Evolutionary conservation across 2,797 vertebrate genomes (phyloP).

Genomic region (Lagocephalus sceleratus): DNA sequence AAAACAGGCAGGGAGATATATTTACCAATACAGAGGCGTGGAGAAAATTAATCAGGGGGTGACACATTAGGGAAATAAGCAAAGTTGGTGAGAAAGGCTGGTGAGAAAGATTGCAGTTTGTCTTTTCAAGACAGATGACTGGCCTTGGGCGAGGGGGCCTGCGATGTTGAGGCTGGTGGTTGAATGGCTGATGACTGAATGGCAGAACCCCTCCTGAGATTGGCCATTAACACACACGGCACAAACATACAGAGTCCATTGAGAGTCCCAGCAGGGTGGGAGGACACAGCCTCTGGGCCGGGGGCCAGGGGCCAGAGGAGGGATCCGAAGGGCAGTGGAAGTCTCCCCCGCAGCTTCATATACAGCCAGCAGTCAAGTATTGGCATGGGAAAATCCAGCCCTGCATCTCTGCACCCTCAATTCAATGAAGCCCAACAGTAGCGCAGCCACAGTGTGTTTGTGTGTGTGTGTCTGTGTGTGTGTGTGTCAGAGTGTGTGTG

Average conservation of each 20-base stretch:
- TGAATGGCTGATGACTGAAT: slow-evolving; percentile 71
- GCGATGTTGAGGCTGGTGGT: slow-evolving; percentile 57
- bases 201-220: slow-evolving; percentile 67
- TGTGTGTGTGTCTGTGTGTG: slow-evolving; percentile 30
- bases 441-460: slow-evolving; percentile 37
- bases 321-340: slow-evolving; percentile 66
- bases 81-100: slow-evolving; percentile 38
- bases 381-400: slow-evolving; percentile 76
- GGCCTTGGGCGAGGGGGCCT: slow-evolving; percentile 59
- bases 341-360: slow-evolving; percentile 60
- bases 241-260: slow-evolving; percentile 64
- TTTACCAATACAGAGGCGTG: slow-evolving; percentile 34
- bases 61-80: slow-evolving; percentile 43
- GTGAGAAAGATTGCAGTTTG: slow-evolving; percentile 56
- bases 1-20: slow-evolving; percentile 34
- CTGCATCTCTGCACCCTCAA: slow-evolving; percentile 47
- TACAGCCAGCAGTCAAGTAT: slow-evolving; percentile 68
- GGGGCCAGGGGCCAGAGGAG: slow-evolving; percentile 59
- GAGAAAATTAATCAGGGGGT: slow-evolving; percentile 13
- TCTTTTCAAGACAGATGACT: slow-evolving; percentile 74
- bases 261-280: slow-evolving; percentile 65
- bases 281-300: slow-evolving; percentile 58
- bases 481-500: slow-evolving; percentile 20
- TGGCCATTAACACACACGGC: slow-evolving; percentile 51
- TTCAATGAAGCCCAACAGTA: slow-evolving; percentile 66